Conservation (phyloP, 2,797 vertebrate genomes). For the Microhierax caerulescens region DNA sequence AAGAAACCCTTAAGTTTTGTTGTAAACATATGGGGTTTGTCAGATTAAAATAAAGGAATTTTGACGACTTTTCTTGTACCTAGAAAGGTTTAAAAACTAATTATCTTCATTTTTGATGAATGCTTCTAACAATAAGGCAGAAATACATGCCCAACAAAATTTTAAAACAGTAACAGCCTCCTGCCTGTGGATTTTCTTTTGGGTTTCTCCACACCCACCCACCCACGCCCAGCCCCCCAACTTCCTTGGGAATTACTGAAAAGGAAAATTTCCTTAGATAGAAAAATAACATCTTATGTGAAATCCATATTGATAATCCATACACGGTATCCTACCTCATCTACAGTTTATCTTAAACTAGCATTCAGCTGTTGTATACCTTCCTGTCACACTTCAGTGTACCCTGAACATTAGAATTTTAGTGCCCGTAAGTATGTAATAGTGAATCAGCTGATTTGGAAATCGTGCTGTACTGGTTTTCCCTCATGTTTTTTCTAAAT, state of each 20-base stretch:
- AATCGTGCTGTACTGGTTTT: background rate
- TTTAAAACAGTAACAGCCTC: background rate
- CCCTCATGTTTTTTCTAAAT: background rate
- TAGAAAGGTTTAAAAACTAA: background rate
- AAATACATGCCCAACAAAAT: background rate
- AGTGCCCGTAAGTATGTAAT: background rate
- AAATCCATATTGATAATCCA: background rate
- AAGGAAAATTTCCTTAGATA: background rate
- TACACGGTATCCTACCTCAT: accelerated
- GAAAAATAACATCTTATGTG: background rate
- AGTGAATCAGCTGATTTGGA: background rate
- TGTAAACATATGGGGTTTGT: background rate
- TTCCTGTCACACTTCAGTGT: background rate
- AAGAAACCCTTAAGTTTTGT: background rate
- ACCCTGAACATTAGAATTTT: background rate
- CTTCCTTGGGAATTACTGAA: background rate
- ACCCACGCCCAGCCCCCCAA: background rate
- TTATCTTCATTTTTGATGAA: background rate
- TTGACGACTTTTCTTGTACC: background rate
- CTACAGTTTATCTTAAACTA: background rate
- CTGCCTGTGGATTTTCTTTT: background rate
- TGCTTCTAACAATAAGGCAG: background rate
- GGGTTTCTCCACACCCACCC: no score
- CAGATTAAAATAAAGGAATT: background rate
- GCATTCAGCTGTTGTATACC: background rate